phyloP scores from a whole-genome alignment of 1,140 invertebrate genomes.

The Schlechtendalia chinensis region DNA sequence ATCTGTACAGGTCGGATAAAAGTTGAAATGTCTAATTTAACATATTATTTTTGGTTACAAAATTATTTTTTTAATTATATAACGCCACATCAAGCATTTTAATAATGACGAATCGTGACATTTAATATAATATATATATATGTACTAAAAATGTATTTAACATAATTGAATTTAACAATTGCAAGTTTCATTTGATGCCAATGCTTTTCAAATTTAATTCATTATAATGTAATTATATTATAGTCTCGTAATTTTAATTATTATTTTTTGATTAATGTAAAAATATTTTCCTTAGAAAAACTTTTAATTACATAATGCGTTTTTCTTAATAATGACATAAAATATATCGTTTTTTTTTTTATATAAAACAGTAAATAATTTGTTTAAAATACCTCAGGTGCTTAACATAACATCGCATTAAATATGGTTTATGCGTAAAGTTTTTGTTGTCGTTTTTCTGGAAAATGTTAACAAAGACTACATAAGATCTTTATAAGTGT shows the following conservation, averaged over 20 bases:
- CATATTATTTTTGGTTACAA: too few relatives aligned
- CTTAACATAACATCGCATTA: not conserved
- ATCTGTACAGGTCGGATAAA: too few relatives aligned
- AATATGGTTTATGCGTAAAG: not conserved
- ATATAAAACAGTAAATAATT: not conserved
- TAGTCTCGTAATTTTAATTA: not conserved
- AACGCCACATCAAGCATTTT: too few relatives aligned
- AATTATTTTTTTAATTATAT: too few relatives aligned
- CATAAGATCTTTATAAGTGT: too few relatives aligned
- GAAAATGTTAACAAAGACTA: too few relatives aligned
- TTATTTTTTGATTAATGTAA: not conserved
- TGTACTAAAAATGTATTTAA: too few relatives aligned
- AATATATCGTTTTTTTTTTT: not conserved
- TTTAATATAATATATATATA: too few relatives aligned
- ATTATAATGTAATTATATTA: not conserved
- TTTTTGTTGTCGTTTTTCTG: not conserved
- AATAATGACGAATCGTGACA: too few relatives aligned
- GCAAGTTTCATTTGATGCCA: too few relatives aligned
- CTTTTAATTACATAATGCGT: not conserved
- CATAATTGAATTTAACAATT: too few relatives aligned
- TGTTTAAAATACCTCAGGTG: not conserved
- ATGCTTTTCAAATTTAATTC: not conserved
- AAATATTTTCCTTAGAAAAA: not conserved
- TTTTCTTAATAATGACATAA: not conserved
- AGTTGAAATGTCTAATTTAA: too few relatives aligned